phyloP scores from a whole-genome alignment of 30 jellyfish, hydroid and myxozoan genomes.

The Turritopsis rubra region DNA sequence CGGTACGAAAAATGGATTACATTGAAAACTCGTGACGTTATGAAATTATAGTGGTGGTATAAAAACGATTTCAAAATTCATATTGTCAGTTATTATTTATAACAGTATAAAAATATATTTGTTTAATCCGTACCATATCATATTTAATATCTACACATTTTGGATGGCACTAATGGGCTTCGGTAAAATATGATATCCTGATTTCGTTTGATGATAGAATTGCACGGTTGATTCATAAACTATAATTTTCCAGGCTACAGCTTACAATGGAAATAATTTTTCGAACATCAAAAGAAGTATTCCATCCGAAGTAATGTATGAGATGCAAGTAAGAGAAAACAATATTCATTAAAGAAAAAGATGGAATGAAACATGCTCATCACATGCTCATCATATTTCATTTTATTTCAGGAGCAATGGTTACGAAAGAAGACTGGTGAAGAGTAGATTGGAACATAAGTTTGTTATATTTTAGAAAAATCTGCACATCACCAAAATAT shows the following conservation, averaged over 20 bases:
- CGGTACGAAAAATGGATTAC: too few relatives aligned
- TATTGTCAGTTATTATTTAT: too few relatives aligned
- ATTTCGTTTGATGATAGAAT: neutral
- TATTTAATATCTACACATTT: too few relatives aligned
- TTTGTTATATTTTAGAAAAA: too few relatives aligned
- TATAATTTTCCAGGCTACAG: neutral
- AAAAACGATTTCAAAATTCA: too few relatives aligned
- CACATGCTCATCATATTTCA: too few relatives aligned
- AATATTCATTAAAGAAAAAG: too few relatives aligned
- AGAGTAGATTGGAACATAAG: neutral
- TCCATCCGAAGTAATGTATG: constrained; percentile 11
- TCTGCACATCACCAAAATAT: neutral
- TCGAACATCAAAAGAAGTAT: constrained; percentile 9
- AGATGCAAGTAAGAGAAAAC: neutral
- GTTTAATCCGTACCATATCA: too few relatives aligned
- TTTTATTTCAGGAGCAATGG: neutral
- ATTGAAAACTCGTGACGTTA: too few relatives aligned
- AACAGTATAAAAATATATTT: too few relatives aligned
- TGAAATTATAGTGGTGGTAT: too few relatives aligned
- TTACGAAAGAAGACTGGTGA: neutral
- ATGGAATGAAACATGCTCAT: neutral
- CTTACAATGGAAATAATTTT: constrained; percentile 20
- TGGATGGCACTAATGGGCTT: too few relatives aligned
- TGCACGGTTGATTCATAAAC: neutral
- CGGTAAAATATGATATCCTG: neutral